phyloP scores from a whole-genome alignment of 35 echinoderm and acorn worm genomes.

The Acanthaster planci region DNA sequence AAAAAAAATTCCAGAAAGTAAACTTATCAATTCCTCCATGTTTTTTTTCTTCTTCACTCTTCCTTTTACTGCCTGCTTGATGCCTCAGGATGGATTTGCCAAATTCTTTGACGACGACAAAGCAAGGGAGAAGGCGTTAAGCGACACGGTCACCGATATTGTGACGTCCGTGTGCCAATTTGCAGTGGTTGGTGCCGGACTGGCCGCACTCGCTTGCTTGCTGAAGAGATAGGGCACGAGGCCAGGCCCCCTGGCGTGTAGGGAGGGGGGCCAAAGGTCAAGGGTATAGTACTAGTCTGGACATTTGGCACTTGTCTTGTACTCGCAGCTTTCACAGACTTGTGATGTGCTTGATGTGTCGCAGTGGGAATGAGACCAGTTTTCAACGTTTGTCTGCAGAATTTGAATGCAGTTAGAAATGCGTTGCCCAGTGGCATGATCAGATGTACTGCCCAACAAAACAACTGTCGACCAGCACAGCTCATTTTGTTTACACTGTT shows the following conservation, averaged over 20 bases:
- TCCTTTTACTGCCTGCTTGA: conserved; percentile 22
- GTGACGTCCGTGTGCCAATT: conserved; percentile 78
- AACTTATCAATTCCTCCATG: no score
- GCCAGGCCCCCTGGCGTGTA: background rate
- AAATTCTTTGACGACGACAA: conserved; percentile 94
- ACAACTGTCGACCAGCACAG: no score
- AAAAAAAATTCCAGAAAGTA: no score
- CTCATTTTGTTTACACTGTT: no score
- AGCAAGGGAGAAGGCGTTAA: conserved; percentile 59
- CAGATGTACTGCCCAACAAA: no score
- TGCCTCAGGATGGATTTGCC: conserved; percentile 56
- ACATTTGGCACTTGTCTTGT: background rate
- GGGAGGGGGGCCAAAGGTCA: background rate
- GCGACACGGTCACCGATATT: conserved; percentile 80
- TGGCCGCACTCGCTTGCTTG: conserved; percentile 82
- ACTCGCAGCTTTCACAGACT: no score
- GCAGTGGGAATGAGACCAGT: no score
- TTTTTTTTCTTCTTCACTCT: background rate
- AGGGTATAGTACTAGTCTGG: background rate
- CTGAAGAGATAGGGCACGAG: conserved; percentile 70
- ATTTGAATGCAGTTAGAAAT: no score
- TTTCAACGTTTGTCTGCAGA: no score
- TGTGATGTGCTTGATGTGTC: no score
- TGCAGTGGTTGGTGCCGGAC: conserved; percentile 80
- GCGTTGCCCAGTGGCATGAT: no score